Evolutionary conservation across 1,140 invertebrate genomes (phyloP).

Genomic region (Paraescarpia echinospica): DNA sequence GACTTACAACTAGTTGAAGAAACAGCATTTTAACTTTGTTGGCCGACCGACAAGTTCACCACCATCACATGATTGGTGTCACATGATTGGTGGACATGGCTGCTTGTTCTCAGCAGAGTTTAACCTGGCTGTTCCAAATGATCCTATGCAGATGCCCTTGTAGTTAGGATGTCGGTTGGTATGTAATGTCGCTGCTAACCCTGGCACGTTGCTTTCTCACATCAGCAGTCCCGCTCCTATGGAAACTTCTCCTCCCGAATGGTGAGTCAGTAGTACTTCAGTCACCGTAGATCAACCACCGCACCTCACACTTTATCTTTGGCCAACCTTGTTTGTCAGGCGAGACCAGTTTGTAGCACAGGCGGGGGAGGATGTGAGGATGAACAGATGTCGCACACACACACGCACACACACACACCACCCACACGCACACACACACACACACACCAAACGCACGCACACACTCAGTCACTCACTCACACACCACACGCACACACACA

Average conservation of each 20-base stretch:
- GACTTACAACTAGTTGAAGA: neutral
- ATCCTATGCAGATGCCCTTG: neutral
- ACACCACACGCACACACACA: no score
- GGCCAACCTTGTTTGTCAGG: neutral
- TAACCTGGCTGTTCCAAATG: neutral
- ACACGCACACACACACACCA: no score
- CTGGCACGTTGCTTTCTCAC: slow-evolving; percentile 26
- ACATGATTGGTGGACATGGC: no score
- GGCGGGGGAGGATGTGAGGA: no score
- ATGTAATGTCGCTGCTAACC: neutral
- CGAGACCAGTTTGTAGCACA: neutral
- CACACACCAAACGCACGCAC: no score
- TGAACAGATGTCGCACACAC: neutral
- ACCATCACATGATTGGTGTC: no score
- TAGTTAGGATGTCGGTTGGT: neutral
- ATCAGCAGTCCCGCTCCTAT: neutral
- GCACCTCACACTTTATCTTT: neutral
- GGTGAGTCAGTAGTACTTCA: neutral
- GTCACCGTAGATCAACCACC: neutral
- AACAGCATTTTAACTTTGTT: no score
- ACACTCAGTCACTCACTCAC: no score
- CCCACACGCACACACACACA: no score
- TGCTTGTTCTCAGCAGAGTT: neutral
- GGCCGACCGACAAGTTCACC: no score
- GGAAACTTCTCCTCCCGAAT: neutral